These are phyloP conservation scores for Leucophenga maculata DNA, from an alignment of 2,888 invertebrate genomes.

Conservation along the genomic window DNA sequence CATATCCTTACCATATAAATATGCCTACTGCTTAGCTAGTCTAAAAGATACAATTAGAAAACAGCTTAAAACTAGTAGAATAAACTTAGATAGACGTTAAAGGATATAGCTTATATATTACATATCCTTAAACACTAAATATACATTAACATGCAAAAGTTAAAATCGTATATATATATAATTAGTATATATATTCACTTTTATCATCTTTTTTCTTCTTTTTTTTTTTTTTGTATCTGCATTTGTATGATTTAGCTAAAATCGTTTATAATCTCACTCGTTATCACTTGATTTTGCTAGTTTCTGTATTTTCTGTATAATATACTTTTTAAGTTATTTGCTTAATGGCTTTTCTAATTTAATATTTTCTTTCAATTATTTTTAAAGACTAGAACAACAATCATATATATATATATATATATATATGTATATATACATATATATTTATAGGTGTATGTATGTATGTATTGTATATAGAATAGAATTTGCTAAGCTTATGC, in stretches of 20 bases:
- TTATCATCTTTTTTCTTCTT: constrained; percentile 5
- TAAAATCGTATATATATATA: background rate
- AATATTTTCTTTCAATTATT: constrained; percentile 28
- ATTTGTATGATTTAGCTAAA: constrained; percentile 56
- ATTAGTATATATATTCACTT: background rate
- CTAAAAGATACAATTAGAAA: constrained; percentile 35
- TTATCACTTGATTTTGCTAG: constrained; percentile 69
- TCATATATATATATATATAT: constrained; percentile 46
- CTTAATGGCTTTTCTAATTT: constrained; percentile 42
- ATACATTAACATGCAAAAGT: constrained; percentile 7
- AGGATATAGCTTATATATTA: constrained; percentile 6
- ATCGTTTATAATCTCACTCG: constrained; percentile 72
- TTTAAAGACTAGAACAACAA: constrained; percentile 63
- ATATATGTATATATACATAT: constrained; percentile 31
- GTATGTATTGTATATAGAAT: constrained; percentile 32
- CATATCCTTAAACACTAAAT: background rate
- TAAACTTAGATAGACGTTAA: constrained; percentile 46
- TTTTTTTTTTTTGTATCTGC: constrained; percentile 26
- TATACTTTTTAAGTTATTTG: constrained; percentile 39
- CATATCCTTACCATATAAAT: too few relatives aligned
- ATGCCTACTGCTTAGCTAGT: too few relatives aligned
- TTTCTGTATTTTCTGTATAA: constrained; percentile 50
- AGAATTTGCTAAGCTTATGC: constrained; percentile 38
- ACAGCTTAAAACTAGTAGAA: constrained; percentile 39
- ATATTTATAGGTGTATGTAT: constrained; percentile 32